Percentiles rank a stretch among this genome's conserved stretches.
Conservation (phyloP, 2,888 invertebrate species). For the Neoitamus cyanurus region DNA sequence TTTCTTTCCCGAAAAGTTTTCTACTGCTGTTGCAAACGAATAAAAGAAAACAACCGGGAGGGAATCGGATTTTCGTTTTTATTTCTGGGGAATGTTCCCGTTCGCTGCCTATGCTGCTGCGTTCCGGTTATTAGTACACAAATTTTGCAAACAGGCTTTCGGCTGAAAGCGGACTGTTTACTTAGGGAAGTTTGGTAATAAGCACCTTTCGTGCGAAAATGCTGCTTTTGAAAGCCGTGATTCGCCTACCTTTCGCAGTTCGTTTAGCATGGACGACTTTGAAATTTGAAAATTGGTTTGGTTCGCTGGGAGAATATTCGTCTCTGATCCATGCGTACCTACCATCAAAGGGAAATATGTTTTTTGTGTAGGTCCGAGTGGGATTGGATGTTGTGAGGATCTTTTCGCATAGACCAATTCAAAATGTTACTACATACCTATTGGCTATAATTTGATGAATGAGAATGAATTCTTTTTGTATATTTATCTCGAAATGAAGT, state of each 20-base stretch:
- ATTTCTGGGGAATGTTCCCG: neutral
- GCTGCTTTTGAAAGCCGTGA: neutral
- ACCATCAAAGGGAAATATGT: neutral
- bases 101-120: neutral
- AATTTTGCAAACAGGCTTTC: neutral
- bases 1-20: neutral
- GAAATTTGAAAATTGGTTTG: neutral
- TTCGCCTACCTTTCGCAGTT: neutral
- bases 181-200: neutral
- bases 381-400: neutral
- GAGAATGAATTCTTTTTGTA: neutral
- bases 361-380: neutral
- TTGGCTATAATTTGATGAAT: neutral
- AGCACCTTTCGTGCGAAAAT: neutral
- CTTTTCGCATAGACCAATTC: neutral
- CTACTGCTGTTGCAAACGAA: neutral
- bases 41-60: neutral
- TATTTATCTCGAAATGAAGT: neutral
- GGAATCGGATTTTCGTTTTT: neutral
- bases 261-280: neutral
- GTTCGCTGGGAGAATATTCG: neutral
- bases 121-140: neutral
- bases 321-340: neutral
- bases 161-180: neutral
- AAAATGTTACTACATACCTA: no score